Base-by-base conservation (phyloP, 2,797 vertebrate genomes). In the Melanotaenia parkinsoni region DNA sequence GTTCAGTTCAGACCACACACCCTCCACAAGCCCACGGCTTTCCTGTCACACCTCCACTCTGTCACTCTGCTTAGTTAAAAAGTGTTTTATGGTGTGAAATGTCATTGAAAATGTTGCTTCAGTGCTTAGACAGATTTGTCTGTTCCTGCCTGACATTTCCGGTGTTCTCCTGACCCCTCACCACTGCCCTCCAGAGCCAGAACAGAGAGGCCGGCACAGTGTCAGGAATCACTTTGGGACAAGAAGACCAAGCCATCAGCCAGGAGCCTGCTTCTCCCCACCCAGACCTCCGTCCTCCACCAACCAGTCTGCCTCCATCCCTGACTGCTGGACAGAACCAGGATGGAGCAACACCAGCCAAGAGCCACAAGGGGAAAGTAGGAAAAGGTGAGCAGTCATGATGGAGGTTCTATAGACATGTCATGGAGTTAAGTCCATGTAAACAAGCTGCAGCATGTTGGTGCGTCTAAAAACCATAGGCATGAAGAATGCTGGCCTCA, bases 151-250 rank as follows among this genome's bases (percentile, higher is more conserved):
- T 51, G 35, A 72, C 45, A 38, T 56, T 33, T 58, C 22, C 13
- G 43, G 62, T 62, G 43, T 66, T 37, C 53, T 33, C 7, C 59
- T 83, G 67, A 37, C 67, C 58, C 73, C 43, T 83, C 33, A 59
- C 32, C 63, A 0, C 28, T 81, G 50, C 24, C 1, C 85, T 70
- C 0, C 92, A 98, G 97, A 91, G 91, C 40, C 70, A 92, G 30
- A 91, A 91, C 56, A 94, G 94, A 79, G 94, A 96, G 0, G 93
- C 95, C 68, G 75, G 91, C 56, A 66, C 93, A 0, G 81, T 85
- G 63, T 93, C 83, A 14, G 79, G 76, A 63, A 63, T 82, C 40
- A 11, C 63, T 5, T 3, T 22, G 22, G 12, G 86, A 92, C 77
- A 88, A 93, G 73, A 78, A 76, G 82, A 94, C 24, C 86, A 75